These are phyloP conservation scores for Trichonephila inaurata DNA, from an alignment of 1,140 invertebrate genomes.

Conservation along the genomic window DNA sequence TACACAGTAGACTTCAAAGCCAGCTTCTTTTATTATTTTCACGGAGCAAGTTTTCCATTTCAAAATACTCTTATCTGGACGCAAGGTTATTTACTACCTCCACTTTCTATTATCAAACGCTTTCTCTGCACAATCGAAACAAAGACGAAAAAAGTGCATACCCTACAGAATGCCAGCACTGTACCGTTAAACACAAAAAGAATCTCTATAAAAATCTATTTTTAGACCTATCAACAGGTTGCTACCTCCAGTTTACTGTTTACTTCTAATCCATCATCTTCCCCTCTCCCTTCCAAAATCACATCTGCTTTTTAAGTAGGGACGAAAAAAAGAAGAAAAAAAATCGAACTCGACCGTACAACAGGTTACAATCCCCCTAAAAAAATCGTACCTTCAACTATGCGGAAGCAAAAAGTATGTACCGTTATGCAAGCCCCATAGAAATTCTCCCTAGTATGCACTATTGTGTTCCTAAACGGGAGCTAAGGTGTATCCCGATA, in stretches of 20 bases:
- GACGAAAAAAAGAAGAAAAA: not conserved
- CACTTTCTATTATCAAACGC: not conserved
- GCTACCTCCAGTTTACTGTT: not conserved
- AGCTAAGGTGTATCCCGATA: not conserved
- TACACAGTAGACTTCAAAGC: not conserved
- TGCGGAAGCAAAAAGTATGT: conserved; percentile 54
- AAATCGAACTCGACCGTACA: not conserved
- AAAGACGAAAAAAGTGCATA: not conserved
- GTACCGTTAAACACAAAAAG: conserved; percentile 11
- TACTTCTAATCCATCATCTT: not conserved
- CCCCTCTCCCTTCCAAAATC: not conserved
- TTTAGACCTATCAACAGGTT: conserved; percentile 53
- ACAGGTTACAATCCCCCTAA: conserved; percentile 39
- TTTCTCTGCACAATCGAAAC: not conserved
- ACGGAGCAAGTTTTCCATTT: not conserved
- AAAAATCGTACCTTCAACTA: conserved; percentile 22
- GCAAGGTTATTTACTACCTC: not conserved
- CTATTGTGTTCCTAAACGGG: not conserved
- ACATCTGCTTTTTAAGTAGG: not conserved
- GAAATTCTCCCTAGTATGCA: not conserved
- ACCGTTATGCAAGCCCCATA: conserved; percentile 51
- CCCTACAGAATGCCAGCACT: not conserved
- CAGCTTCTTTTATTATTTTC: not conserved
- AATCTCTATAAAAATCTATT: not conserved
- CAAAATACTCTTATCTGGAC: not conserved